Conservation (phyloP, 2,113 vertebrate species). For the Crocuta crocuta region DNA sequence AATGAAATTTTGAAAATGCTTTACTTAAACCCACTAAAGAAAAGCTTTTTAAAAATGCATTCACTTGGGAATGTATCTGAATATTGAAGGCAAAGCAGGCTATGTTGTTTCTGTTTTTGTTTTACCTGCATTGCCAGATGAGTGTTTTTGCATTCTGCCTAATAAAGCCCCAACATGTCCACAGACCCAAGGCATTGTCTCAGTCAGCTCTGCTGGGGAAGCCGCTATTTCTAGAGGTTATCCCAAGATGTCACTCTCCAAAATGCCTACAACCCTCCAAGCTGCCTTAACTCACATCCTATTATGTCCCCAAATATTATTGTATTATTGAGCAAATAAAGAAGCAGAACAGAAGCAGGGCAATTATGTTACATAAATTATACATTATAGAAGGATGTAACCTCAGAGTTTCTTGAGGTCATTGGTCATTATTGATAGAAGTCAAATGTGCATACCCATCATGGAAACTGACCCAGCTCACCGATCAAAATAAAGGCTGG, state of each 20-base stretch:
- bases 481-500: background rate
- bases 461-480: background rate
- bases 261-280: background rate
- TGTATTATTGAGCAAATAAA: background rate
- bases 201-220: background rate
- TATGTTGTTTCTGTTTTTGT: background rate
- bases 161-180: background rate
- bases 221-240: background rate
- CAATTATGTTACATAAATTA: conserved; percentile 21
- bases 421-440: background rate
- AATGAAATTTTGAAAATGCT: conserved; percentile 47
- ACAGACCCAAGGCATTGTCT: background rate
- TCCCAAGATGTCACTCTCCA: background rate
- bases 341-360: background rate
- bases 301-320: background rate
- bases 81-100: background rate
- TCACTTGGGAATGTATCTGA: conserved; percentile 7
- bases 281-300: background rate
- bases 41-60: background rate
- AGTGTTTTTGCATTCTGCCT: background rate
- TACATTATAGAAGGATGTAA: conserved; percentile 3
- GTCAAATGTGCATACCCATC: background rate
- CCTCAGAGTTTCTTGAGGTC: conserved; percentile 29
- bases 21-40: background rate
- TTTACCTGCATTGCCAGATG: background rate